Evolutionary conservation across 2,113 vertebrate species (phyloP).

Genomic region (Bolborhynchus lineola): DNA sequence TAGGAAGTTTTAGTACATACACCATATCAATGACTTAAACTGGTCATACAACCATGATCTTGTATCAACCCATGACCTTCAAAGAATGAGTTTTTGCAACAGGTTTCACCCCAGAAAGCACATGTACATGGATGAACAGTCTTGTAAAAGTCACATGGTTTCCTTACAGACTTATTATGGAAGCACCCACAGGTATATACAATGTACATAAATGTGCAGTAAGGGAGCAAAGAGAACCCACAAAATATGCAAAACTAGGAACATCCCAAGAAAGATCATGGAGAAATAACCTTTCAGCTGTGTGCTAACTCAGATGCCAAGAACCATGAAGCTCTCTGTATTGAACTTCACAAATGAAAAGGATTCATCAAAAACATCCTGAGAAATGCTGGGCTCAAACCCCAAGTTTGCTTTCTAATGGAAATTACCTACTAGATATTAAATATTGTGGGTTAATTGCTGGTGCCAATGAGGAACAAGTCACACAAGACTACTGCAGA

Average conservation of each 20-base stretch:
- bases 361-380: not conserved
- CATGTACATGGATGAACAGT: not conserved
- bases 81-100: not conserved
- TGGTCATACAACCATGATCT: not conserved
- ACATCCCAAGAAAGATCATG: not conserved
- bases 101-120: not conserved
- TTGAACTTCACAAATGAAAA: not conserved
- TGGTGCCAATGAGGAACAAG: not conserved
- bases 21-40: not conserved
- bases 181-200: not conserved
- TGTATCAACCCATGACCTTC: not conserved
- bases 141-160: not conserved
- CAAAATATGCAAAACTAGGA: not conserved
- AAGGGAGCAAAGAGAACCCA: not conserved
- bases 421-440: not conserved
- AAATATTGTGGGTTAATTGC: not conserved
- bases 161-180: not conserved
- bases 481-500: not conserved
- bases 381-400: not conserved
- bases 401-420: not conserved
- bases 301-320: not conserved
- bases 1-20: not conserved
- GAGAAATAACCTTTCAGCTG: not conserved
- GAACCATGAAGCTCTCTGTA: not conserved
- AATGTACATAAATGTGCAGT: not conserved